Percentiles rank a stretch among this genome's conserved stretches.
phyloP scores from a whole-genome alignment of 1,140 invertebrate genomes.

The Sitobion miscanthi region DNA sequence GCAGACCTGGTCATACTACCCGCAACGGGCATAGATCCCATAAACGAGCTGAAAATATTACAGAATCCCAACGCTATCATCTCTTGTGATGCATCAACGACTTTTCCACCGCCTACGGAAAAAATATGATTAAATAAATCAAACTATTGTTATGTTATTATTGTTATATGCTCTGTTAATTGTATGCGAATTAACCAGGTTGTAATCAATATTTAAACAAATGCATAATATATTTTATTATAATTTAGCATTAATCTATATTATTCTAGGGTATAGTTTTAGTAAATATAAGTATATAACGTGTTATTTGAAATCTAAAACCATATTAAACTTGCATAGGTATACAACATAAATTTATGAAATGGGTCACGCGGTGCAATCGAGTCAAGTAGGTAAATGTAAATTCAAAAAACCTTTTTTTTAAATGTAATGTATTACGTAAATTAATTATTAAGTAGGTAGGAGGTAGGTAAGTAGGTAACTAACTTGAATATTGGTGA shows the following conservation, averaged over 20 bases:
- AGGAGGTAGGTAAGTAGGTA: no score
- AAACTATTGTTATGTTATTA: background rate
- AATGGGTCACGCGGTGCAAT: background rate
- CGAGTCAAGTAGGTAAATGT: background rate
- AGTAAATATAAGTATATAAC: no score
- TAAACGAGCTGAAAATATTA: constrained; percentile 86
- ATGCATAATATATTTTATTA: background rate
- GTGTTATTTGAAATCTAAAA: background rate
- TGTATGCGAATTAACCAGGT: background rate
- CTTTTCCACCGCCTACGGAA: constrained; percentile 76
- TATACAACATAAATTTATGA: background rate
- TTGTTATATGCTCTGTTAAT: background rate
- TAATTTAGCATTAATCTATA: background rate
- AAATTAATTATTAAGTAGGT: no score
- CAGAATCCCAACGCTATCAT: constrained; percentile 81
- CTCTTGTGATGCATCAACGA: constrained; percentile 83
- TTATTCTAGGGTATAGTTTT: background rate
- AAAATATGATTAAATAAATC: background rate
- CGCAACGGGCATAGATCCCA: constrained; percentile 85
- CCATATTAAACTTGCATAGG: background rate
- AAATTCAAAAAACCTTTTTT: no score
- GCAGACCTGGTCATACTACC: constrained; percentile 89
- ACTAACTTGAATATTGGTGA: no score
- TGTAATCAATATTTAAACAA: background rate
- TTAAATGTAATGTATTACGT: no score